These are phyloP conservation scores for Pseudochirops cupreus DNA, from an alignment of 2,797 vertebrate species.

Conservation along the genomic window DNA sequence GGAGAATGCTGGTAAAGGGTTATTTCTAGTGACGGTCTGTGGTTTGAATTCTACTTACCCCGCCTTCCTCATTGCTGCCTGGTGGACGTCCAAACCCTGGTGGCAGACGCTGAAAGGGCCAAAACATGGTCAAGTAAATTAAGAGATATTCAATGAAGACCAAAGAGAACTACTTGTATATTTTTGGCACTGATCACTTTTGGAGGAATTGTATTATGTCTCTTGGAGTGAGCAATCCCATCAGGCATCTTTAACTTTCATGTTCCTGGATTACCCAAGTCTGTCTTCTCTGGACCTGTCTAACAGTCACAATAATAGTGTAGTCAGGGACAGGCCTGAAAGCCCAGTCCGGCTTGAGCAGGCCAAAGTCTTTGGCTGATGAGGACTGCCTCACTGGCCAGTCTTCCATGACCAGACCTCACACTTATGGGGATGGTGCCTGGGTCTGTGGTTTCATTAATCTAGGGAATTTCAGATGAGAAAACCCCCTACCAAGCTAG, in stretches of 20 bases:
- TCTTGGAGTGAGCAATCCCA: neutral
- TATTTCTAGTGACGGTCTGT: neutral
- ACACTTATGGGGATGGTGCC: neutral
- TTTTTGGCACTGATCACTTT: neutral
- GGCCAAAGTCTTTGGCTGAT: neutral
- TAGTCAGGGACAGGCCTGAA: neutral
- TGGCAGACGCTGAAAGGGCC: slow-evolving; percentile 69
- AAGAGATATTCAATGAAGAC: slow-evolving; percentile 20
- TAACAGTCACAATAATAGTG: neutral
- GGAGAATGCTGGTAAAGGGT: neutral
- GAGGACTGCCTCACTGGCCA: neutral
- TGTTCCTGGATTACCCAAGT: neutral
- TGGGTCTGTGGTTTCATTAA: neutral
- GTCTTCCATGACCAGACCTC: neutral
- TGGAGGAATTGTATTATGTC: neutral
- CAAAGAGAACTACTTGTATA: slow-evolving; percentile 17
- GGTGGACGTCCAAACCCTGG: slow-evolving; percentile 68
- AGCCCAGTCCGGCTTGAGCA: neutral
- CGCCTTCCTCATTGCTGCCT: slow-evolving; percentile 77
- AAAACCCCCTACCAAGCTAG: neutral
- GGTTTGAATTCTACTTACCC: slow-evolving; percentile 69
- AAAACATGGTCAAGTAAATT: neutral
- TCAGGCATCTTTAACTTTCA: neutral
- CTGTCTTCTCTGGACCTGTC: neutral
- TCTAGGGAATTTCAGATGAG: neutral